Evolutionary conservation across 2,113 vertebrate species (phyloP), one percentile per base, ranked within the genome.

Genomic region (Oreotrochilus melanogaster): DNA sequence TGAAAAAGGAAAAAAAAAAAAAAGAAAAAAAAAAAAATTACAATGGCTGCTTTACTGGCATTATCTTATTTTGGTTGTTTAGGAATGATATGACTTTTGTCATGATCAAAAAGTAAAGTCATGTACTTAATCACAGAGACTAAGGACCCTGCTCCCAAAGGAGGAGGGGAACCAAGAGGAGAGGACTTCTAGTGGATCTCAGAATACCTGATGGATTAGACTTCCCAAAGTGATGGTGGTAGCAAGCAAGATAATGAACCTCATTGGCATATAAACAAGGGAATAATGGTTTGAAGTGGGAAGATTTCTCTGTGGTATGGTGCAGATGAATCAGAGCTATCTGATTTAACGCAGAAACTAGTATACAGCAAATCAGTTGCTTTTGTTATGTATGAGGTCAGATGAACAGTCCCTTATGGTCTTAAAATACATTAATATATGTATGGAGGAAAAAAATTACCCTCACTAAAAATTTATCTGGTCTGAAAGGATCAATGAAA

Each of bases 361-460:
- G 76, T 80, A 90, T 37, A 89, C 51, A 64, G 69, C 37, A 88
- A 80, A 86, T 1, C 25, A 73, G 64, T 57, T 83, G 33, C 27
- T 43, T 93, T 86, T 90, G 75, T 92, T 84, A 86, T 64, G 79
- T 47, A 71, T 78, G 39, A 91, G 35, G 57, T 91, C 76, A 93
- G 71, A 73, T 15, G 72, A 93, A 78, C 51, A 78, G n/a, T 91
- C 56, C 56, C 73, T 84, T 86, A 60, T 92, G 37, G 27, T 89
- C 51, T 71, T 81, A 88, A 94, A 94, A 89, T 92, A 47, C 5
- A 94, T 80, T 94, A 65, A 86, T 90, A 90, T 94, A 80, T 83
- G 82, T 47, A 54, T 2, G 10, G 21, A 35, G 17, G 0, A 5
- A 12, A 62, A 64, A 62, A 61, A 61, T 27, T 56, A 65, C 17